phyloP scores from a whole-genome alignment of 2,113 vertebrate genomes.

The Centropus unirufus region DNA sequence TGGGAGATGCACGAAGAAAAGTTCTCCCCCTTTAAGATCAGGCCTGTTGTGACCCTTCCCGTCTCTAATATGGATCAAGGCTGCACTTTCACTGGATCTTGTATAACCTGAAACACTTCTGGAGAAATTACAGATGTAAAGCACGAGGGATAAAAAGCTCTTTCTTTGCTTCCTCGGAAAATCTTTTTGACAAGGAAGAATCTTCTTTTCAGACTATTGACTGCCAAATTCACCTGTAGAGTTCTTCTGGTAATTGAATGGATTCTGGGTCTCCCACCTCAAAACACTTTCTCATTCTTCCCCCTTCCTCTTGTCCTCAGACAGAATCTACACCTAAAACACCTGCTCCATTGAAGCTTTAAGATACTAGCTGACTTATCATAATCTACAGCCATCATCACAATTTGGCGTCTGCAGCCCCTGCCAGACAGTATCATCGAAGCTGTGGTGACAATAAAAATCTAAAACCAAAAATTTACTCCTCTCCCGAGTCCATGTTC shows the following conservation, averaged over 20 bases:
- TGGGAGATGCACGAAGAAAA: not conserved
- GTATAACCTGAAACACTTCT: not conserved
- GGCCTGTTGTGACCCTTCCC: not conserved
- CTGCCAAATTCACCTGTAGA: not conserved
- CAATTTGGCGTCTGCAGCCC: not conserved
- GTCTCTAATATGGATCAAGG: not conserved
- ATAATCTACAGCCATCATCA: not conserved
- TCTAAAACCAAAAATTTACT: not conserved
- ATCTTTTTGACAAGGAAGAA: not conserved
- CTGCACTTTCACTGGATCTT: not conserved
- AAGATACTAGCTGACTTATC: not conserved
- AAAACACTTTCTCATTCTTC: not conserved
- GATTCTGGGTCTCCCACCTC: not conserved
- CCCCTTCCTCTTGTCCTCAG: not conserved
- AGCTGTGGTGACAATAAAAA: not conserved
- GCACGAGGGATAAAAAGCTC: too few species aligned
- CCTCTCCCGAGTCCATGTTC: not conserved
- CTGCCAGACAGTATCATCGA: not conserved
- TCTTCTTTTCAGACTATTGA: not conserved
- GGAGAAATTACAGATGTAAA: not conserved
- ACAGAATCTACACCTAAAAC: not conserved
- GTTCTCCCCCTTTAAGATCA: not conserved
- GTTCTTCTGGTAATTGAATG: not conserved
- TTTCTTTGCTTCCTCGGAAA: not conserved
- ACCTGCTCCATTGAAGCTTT: not conserved